phyloP scores from a whole-genome alignment of 64 coral and sea anemone genomes.

The Montipora foliosa region DNA sequence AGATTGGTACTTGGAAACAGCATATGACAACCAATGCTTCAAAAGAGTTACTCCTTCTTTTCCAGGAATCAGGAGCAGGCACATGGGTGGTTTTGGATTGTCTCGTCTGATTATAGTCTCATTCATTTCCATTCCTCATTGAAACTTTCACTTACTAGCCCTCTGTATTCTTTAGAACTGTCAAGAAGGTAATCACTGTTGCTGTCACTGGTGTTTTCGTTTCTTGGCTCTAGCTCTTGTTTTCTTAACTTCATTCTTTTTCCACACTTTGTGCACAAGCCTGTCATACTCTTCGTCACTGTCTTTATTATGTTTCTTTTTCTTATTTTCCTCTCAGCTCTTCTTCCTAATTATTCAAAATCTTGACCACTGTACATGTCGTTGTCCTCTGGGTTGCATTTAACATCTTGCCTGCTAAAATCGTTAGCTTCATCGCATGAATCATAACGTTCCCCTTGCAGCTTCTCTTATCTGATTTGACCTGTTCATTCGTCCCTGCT shows the following conservation, averaged over 20 bases:
- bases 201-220: no score
- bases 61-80: constrained; percentile 40
- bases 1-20: constrained; percentile 59
- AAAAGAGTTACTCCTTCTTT: constrained; percentile 69
- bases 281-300: constrained; percentile 48
- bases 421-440: constrained; percentile 34
- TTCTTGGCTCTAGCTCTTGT: neutral
- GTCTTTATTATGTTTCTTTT: neutral
- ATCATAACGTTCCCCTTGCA: constrained; percentile 12
- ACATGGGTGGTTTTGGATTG: constrained; percentile 24
- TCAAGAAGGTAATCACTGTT: constrained; percentile 34
- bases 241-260: neutral
- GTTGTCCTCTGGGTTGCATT: constrained; percentile 17
- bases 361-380: constrained; percentile 26
- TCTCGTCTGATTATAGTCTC: neutral
- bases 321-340: constrained; percentile 6
- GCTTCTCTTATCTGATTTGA: constrained; percentile 17
- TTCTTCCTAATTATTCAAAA: constrained; percentile 50
- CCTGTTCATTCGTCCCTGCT: constrained; percentile 12
- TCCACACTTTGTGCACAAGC: constrained; percentile 26
- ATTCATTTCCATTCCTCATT: constrained; percentile 32
- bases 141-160: neutral
- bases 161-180: constrained; percentile 6
- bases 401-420: neutral
- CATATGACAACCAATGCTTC: constrained; percentile 64